Conservation (phyloP, 2,113 vertebrate genomes). For the Eonycteris spelaea region DNA sequence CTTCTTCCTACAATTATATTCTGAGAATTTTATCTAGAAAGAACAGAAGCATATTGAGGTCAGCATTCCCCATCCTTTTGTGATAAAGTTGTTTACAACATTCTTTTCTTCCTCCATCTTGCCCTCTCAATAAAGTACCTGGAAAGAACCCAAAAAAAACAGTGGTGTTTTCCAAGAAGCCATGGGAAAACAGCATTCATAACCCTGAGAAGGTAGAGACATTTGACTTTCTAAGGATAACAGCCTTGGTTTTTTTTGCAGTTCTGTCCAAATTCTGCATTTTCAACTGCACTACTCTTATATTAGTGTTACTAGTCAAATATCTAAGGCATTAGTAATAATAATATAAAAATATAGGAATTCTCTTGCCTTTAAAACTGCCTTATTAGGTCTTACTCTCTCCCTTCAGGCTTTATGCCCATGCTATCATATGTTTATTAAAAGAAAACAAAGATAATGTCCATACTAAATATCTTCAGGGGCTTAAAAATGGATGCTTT, state of each 20-base stretch:
- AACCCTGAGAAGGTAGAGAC: not conserved
- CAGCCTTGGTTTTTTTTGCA: not conserved
- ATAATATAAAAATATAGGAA: not conserved
- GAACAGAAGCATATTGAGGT: conserved; percentile 28
- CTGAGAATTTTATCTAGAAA: not conserved
- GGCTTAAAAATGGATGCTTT: not conserved
- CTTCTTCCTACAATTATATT: not conserved
- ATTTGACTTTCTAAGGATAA: not conserved
- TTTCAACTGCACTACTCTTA: not conserved
- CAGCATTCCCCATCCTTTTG: not conserved
- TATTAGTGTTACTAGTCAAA: not conserved
- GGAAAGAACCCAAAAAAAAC: conserved; percentile 39
- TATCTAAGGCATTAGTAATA: not conserved
- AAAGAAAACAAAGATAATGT: not conserved
- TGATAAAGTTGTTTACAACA: not conserved
- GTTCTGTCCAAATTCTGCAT: not conserved
- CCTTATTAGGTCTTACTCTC: not conserved
- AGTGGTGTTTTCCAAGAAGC: conserved; percentile 40
- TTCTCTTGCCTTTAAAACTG: not conserved
- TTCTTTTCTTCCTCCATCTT: not conserved
- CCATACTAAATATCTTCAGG: not conserved
- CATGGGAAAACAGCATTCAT: not conserved
- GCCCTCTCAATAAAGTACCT: not conserved
- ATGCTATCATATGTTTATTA: not conserved
- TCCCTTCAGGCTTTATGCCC: not conserved